Conservation (phyloP, 1,140 invertebrate species). For the Ceratina australensis region DNA sequence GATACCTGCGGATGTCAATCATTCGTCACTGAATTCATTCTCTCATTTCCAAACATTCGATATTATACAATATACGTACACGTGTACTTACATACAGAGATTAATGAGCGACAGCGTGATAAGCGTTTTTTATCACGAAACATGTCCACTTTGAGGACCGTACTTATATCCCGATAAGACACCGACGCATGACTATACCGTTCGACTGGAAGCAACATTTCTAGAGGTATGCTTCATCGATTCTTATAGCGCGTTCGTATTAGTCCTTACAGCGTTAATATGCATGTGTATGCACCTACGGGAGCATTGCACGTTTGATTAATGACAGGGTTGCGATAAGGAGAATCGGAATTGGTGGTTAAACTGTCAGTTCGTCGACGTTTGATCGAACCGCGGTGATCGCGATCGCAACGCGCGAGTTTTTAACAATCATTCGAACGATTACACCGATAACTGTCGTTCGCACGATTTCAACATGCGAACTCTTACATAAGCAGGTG, state of each 20-base stretch:
- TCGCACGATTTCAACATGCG: too few species aligned
- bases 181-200: too few species aligned
- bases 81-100: background rate
- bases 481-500: too few species aligned
- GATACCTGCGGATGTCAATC: background rate
- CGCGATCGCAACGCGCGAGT: too few species aligned
- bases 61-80: background rate
- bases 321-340: too few species aligned
- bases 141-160: background rate
- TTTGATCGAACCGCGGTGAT: too few species aligned
- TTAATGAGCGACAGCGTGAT: background rate
- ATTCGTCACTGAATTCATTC: too few species aligned
- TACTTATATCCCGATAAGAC: background rate
- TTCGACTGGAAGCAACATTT: constrained; percentile 2
- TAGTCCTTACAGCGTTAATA: constrained; percentile 13
- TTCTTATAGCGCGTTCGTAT: background rate
- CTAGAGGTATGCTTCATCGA: constrained; percentile 18
- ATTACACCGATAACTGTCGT: too few species aligned
- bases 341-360: too few species aligned
- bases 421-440: too few species aligned
- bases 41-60: background rate
- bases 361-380: too few species aligned
- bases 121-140: constrained; percentile 31
- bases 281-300: background rate
- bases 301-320: too few species aligned